Evolutionary conservation across 2,113 vertebrate genomes (phyloP).

Genomic region (Rhinolophus sinicus): DNA sequence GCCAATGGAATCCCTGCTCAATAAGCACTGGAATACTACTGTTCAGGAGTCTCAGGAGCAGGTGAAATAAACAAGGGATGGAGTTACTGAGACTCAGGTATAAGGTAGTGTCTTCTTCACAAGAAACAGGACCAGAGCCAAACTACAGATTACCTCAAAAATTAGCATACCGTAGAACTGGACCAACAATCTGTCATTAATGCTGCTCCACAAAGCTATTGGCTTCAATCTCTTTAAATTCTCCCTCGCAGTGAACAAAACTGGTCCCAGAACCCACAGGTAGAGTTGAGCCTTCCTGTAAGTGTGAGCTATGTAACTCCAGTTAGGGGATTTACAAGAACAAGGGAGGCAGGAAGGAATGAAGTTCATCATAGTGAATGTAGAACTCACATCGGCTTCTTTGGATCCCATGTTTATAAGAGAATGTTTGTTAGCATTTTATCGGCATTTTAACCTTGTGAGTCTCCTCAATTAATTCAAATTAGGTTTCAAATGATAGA

Average conservation of each 20-base stretch:
- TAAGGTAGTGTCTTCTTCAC: neutral
- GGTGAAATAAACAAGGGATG: neutral
- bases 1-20: neutral
- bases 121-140: neutral
- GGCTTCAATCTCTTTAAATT: neutral
- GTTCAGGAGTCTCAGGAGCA: neutral
- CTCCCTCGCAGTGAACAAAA: neutral
- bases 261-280: neutral
- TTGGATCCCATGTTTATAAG: neutral
- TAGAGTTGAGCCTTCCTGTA: neutral
- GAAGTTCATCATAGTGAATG: neutral
- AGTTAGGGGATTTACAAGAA: neutral
- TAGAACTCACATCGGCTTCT: neutral
- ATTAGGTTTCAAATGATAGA: neutral
- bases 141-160: neutral
- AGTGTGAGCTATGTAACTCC: neutral
- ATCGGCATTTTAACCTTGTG: neutral
- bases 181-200: neutral
- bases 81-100: neutral
- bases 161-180: neutral
- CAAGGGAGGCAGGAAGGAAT: neutral
- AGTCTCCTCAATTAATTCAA: neutral
- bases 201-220: neutral
- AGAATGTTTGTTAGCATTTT: conserved; percentile 7
- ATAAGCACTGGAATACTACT: neutral